Conservation (phyloP, 1,140 invertebrate species). For the Macrobrachium nipponense region DNA sequence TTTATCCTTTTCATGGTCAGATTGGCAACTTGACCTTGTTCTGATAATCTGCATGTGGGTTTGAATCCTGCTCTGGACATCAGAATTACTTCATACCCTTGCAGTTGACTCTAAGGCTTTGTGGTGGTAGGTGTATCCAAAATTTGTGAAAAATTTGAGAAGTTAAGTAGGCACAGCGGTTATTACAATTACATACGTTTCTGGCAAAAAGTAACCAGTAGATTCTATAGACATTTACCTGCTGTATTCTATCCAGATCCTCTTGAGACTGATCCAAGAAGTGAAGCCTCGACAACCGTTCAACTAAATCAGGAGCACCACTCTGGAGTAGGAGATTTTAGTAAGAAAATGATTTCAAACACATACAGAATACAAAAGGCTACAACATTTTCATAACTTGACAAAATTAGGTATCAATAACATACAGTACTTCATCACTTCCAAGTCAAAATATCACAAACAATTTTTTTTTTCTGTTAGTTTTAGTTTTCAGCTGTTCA, state of each 20-base stretch:
- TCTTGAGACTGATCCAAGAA: slow-evolving; percentile 74
- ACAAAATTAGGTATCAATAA: neutral
- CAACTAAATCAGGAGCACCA: slow-evolving; percentile 40
- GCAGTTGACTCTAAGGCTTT: neutral
- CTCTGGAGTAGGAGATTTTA: slow-evolving; percentile 33
- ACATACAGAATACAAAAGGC: neutral
- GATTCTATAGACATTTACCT: slow-evolving; percentile 73
- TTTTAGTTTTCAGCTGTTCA: no score
- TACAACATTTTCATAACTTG: neutral
- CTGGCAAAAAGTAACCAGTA: neutral
- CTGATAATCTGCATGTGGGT: no score
- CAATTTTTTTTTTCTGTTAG: no score
- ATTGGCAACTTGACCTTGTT: no score
- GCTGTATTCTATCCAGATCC: slow-evolving; percentile 87
- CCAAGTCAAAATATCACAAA: no score
- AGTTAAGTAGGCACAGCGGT: no score
- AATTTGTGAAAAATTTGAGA: no score
- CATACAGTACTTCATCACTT: no score
- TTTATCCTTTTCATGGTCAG: no score
- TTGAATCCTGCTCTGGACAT: no score
- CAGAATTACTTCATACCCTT: no score
- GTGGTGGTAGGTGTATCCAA: no score
- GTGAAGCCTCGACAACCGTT: slow-evolving; percentile 55
- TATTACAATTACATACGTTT: neutral
- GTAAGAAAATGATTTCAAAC: neutral